Conservation (phyloP, 2,113 vertebrate genomes). For the Beaufortia kweichowensis region DNA sequence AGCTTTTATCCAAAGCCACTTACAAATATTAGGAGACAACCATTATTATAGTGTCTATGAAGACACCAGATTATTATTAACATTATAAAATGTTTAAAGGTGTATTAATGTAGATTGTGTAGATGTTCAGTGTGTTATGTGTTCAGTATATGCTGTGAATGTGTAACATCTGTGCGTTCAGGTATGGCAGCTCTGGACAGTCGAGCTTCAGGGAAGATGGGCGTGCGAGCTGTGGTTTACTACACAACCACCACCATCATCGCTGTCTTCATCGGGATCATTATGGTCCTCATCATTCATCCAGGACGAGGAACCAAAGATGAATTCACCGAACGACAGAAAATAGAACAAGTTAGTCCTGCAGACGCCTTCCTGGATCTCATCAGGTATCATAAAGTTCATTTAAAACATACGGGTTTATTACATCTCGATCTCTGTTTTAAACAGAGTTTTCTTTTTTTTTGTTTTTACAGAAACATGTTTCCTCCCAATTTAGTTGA, state of each 20-base stretch:
- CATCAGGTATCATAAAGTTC: slow-evolving; percentile 79
- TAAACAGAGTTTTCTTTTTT: slow-evolving; percentile 17
- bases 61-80: no score
- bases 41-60: no score
- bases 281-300: slow-evolving; percentile 95
- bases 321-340: slow-evolving; percentile 84
- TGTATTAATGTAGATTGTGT: no score
- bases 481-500: slow-evolving; percentile 96
- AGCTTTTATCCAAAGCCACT: no score
- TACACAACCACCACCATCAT: slow-evolving; percentile 95
- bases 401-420: not conserved
- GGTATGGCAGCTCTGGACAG: slow-evolving; percentile 95
- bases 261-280: slow-evolving; percentile 92
- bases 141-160: no score
- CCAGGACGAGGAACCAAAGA: slow-evolving; percentile 92
- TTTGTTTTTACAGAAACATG: slow-evolving; percentile 88
- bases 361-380: slow-evolving; percentile 96
- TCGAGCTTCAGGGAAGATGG: slow-evolving; percentile 95
- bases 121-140: no score
- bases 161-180: no score
- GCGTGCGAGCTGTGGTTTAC: slow-evolving; percentile 90
- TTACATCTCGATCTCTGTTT: not conserved
- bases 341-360: slow-evolving; percentile 86
- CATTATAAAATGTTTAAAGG: no score
- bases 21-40: no score